Evolutionary conservation across 2,797 vertebrate genomes (phyloP), one percentile per base, ranked within the genome.

Genomic region (Brotogeris chrysoptera): DNA sequence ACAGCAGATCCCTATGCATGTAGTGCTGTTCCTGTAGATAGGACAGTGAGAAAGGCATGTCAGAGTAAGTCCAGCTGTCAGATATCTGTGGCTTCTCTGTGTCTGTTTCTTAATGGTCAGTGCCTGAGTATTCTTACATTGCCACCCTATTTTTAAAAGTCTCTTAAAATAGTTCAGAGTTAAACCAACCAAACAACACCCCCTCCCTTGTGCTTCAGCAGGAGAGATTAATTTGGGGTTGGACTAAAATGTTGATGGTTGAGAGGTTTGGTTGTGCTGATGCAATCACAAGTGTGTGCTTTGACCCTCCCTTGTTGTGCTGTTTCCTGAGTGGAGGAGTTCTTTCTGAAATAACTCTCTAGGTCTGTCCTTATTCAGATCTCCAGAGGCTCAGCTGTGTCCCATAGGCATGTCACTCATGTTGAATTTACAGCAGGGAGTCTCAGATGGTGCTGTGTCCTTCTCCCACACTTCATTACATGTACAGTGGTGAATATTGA

Each of bases 351-450:
- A 39, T 73, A 43, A 30, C 18, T 60, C 49, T 20, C 8, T 11
- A 41, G n/a, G 9, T 15, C 14, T 30, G 34, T 70, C 34, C 65
- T 69, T 76, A 61, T 57, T 69, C 43, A 8, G 43, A 88, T 46
- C 68, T 50, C 34, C 21, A 2, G 15, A 38, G 64, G 46, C 27
- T 68, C 28, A 3, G 39, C 60, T 68, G 23, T 86, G 90, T 70
- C 44, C 61, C 68, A 0, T 2, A 13, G 49, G 69, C 34, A 0
- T 20, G 16, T 65, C 64, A 34, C 60, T 88, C 2, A 1, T 0
- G 0, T 1, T 4, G 32, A 41, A 57, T 69, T 71, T 32, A 18
- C 77, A 52, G 23, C 43, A 80, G 60, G 34, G 66, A 36, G 3
- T 69, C 13, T 49, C 2, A 0, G 19, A 4, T 49, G 34, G 20